Evolutionary conservation across 2,888 invertebrate genomes (phyloP), one percentile per base, ranked within the genome.

Genomic region (Eudemis profundana): DNA sequence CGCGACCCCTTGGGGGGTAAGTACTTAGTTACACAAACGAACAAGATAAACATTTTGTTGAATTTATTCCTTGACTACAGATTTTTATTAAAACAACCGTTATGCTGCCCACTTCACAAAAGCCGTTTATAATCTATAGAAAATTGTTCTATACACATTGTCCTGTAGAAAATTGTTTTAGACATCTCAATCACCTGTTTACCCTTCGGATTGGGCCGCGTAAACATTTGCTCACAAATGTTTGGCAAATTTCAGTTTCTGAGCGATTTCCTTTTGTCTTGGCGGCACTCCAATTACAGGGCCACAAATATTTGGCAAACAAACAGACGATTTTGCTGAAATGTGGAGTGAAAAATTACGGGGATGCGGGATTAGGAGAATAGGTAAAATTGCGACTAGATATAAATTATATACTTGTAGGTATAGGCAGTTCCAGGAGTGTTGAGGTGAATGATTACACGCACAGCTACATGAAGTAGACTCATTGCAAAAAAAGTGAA

Each of bases 291-390:
- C 76, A 79, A 79, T 81, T 78, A 81, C 73, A 56, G 66, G 61
- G 51, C 56, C 59, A 56, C 76, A 81, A 81, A 80, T 80, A 81
- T 78, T 80, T 78, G 73, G 47, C 47, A 64, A 71, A 62, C 51
- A 53, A 65, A 44, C 60, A 60, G n/a, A 23, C 15, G 27, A 36
- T 33, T 51, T 61, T 53, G 47, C n/a, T 1, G 63, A 29, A 59
- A 53, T 65, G 29, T 36, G 63, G 21, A 60, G 59, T 60, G 59
- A 53, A 65, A 65, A 60, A 46, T 65, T 59, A 47, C 54, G 75
- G 68, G 69, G 69, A 74, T 72, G 74, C 67, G 72, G 70, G 78
- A 81, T 86, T 86, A 84, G 79, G 82, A 74, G 74, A 73, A 75
- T 72, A 76, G 19, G 14, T 4, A 14, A 21, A 33, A 19, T 33